Evolutionary conservation across 2,797 vertebrate species (phyloP).

Genomic region (Schizopygopsis malacanthus): DNA sequence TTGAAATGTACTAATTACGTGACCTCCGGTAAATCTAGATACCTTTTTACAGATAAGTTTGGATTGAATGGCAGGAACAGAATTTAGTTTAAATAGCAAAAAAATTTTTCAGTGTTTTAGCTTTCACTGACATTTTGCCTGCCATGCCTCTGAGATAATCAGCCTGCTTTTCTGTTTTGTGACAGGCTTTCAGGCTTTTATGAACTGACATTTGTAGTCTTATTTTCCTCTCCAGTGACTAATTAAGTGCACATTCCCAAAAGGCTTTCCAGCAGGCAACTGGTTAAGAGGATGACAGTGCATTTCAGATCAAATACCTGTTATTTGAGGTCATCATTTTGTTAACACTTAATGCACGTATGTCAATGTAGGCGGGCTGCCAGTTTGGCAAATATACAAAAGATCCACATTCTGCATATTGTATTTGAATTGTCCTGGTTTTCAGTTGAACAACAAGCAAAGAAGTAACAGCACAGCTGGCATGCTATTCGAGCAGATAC

Average conservation of each 20-base stretch:
- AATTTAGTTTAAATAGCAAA: neutral
- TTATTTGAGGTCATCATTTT: neutral
- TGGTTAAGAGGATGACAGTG: neutral
- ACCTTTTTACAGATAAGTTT: neutral
- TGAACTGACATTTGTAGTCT: slow-evolving; percentile 29
- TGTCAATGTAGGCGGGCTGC: neutral
- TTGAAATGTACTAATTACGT: neutral
- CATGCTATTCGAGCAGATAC: neutral
- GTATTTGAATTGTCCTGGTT: neutral
- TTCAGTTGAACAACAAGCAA: neutral
- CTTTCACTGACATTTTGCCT: slow-evolving; percentile 3
- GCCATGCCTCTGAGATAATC: slow-evolving; percentile 37
- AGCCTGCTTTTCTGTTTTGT: slow-evolving; percentile 25
- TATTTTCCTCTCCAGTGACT: slow-evolving; percentile 30
- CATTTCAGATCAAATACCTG: slow-evolving; percentile 21
- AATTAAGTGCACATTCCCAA: slow-evolving; percentile 45
- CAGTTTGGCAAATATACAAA: neutral
- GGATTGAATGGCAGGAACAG: neutral
- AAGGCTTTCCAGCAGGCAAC: slow-evolving; percentile 42
- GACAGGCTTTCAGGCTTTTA: neutral
- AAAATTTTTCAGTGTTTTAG: neutral
- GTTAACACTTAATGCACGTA: neutral
- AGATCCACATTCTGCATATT: neutral
- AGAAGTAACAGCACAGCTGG: neutral
- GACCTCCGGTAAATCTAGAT: neutral